Conservation (phyloP, 2,888 invertebrate species). For the Erpobdella octoculata region DNA sequence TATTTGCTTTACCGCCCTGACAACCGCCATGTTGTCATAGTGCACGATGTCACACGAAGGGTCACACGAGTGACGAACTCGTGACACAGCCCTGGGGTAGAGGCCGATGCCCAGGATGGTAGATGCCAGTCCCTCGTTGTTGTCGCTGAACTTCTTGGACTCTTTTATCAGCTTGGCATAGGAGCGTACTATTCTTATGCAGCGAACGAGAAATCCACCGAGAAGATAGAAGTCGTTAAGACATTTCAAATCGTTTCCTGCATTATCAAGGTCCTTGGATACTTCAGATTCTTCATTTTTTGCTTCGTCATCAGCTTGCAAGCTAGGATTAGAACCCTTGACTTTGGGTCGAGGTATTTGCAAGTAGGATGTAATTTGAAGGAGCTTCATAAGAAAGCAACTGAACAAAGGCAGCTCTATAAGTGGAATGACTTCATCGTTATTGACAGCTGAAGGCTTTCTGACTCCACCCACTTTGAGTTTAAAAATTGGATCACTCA, state of each 20-base stretch:
- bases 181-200: constrained; percentile 71
- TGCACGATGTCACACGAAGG: constrained; percentile 71
- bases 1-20: constrained; percentile 63
- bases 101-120: constrained; percentile 65
- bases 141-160: constrained; percentile 41
- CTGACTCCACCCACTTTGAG: not conserved
- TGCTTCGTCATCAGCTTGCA: not conserved
- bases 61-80: constrained; percentile 87
- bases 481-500: constrained; percentile 21
- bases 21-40: constrained; percentile 63
- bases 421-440: not conserved
- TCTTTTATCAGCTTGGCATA: constrained; percentile 71
- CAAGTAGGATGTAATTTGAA: not conserved
- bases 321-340: no score
- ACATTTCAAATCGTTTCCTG: not conserved
- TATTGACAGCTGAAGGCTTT: not conserved
- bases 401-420: constrained; percentile 8
- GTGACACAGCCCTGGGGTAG: constrained; percentile 69
- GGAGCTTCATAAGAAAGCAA: constrained; percentile 8
- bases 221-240: constrained; percentile 43
- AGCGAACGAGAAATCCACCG: constrained; percentile 65
- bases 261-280: not conserved
- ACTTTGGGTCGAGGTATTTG: not conserved
- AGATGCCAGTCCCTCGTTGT: constrained; percentile 35
- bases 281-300: not conserved